Percentiles rank a stretch among this genome's conserved stretches.
These are phyloP conservation scores for Desmodus rotundus DNA, from an alignment of 2,113 vertebrate genomes.

Conservation along the genomic window DNA sequence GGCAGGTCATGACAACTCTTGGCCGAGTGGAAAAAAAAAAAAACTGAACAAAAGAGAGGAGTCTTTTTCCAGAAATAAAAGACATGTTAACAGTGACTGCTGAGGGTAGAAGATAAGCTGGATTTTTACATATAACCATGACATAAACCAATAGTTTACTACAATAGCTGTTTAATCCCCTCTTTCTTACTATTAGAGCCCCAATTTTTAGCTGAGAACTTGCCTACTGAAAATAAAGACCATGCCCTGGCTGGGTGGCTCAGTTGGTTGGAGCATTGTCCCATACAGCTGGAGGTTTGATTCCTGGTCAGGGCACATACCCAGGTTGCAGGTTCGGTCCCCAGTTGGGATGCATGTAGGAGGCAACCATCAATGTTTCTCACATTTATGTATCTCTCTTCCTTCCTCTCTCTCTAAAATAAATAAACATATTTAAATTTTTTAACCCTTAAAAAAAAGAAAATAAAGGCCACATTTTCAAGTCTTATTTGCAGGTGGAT, in stretches of 20 bases:
- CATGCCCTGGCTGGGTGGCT: too few species aligned
- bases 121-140: background rate
- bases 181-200: background rate
- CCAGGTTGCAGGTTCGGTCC: too few species aligned
- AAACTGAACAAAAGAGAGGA: background rate
- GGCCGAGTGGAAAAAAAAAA: background rate
- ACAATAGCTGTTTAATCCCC: background rate
- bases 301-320: too few species aligned
- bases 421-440: too few species aligned
- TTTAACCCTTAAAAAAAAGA: too few species aligned
- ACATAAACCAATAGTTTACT: background rate
- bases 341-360: too few species aligned
- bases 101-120: background rate
- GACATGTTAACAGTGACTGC: background rate
- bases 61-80: background rate
- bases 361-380: too few species aligned
- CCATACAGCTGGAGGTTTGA: too few species aligned
- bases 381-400: too few species aligned
- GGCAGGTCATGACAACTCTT: background rate
- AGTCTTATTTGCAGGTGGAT: background rate
- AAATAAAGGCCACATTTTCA: background rate
- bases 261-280: too few species aligned
- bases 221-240: background rate
- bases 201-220: background rate
- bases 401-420: too few species aligned